A percentile compares a stretch with the other conserved stretches of the same genome.
Evolutionary conservation across 2,888 invertebrate species (phyloP).

Genomic region (Halictus ligatus): DNA sequence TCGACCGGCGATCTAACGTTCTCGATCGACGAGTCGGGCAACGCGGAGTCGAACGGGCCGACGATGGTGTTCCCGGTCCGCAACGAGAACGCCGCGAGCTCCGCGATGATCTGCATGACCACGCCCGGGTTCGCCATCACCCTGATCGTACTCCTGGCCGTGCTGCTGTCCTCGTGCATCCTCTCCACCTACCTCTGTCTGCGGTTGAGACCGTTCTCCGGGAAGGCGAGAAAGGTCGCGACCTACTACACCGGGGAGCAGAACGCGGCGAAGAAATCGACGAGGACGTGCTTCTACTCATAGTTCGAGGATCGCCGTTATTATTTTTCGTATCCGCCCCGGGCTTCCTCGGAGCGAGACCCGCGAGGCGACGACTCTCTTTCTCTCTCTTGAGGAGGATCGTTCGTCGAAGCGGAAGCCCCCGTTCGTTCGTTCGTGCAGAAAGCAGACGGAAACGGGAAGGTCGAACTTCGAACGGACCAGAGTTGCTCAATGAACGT

Average conservation of each 20-base stretch:
- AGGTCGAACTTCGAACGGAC: background rate
- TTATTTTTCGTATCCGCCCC: conserved; percentile 33
- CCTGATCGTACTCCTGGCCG: conserved; percentile 92
- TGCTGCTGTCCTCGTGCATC: conserved; percentile 93
- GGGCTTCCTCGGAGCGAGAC: background rate
- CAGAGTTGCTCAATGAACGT: conserved; percentile 24
- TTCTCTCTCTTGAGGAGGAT: no score
- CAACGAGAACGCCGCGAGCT: conserved; percentile 78
- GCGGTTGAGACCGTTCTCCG: conserved; percentile 91
- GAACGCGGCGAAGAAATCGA: conserved; percentile 77
- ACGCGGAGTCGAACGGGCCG: conserved; percentile 84
- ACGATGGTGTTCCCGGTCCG: conserved; percentile 90
- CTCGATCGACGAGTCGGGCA: conserved; percentile 89
- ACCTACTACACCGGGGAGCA: conserved; percentile 73
- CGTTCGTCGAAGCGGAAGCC: background rate
- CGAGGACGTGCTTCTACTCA: conserved; percentile 89
- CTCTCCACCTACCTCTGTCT: conserved; percentile 94
- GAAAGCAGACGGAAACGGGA: background rate
- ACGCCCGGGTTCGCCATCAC: conserved; percentile 97
- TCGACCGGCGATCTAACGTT: conserved; percentile 96
- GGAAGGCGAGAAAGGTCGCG: conserved; percentile 84
- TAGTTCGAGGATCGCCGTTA: conserved; percentile 82
- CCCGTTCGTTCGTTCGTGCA: conserved; percentile 1
- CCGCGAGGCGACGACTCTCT: background rate
- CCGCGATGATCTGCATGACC: conserved; percentile 94